Evolutionary conservation across 2,797 vertebrate genomes (phyloP).

Genomic region (Euthynnus affinis): DNA sequence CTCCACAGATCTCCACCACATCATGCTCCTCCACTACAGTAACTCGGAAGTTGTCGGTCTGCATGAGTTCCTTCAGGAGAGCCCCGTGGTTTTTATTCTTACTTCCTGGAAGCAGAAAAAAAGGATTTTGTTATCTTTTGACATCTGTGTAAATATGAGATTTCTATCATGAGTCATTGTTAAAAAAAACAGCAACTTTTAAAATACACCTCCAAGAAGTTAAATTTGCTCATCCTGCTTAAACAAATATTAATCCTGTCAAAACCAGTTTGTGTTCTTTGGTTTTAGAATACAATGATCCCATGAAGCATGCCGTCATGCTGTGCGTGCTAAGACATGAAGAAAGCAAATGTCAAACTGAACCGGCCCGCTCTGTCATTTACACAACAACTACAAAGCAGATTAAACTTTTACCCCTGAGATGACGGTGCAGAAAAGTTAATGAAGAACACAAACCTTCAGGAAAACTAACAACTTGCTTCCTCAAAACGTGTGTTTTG

Average conservation of each 20-base stretch:
- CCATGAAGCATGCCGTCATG: slow-evolving; percentile 4
- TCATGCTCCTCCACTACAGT: slow-evolving; percentile 94
- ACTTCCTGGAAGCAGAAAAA: slow-evolving; percentile 85
- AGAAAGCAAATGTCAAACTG: slow-evolving; percentile 14
- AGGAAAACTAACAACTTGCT: slow-evolving; percentile 1
- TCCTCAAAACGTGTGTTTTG: slow-evolving; percentile 18
- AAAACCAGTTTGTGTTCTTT: slow-evolving; percentile 1
- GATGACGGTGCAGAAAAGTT: slow-evolving; percentile 30
- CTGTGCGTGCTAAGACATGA: not conserved
- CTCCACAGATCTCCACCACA: slow-evolving; percentile 98
- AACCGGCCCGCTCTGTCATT: slow-evolving; percentile 1
- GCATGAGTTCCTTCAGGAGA: slow-evolving; percentile 95
- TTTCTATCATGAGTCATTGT: not conserved
- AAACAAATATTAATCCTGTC: slow-evolving; percentile 23
- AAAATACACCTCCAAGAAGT: not conserved
- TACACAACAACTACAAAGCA: slow-evolving; percentile 15
- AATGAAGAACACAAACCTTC: slow-evolving; percentile 6
- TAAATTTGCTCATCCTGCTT: not conserved
- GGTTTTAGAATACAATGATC: not conserved
- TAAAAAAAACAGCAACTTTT: not conserved
- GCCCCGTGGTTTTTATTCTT: slow-evolving; percentile 89
- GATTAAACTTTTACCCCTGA: slow-evolving; percentile 20
- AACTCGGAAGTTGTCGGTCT: slow-evolving; percentile 94
- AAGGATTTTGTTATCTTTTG: not conserved
- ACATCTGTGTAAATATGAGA: not conserved